Conservation (phyloP, 2,113 vertebrate genomes). For the Sylvilagus bachmani region DNA sequence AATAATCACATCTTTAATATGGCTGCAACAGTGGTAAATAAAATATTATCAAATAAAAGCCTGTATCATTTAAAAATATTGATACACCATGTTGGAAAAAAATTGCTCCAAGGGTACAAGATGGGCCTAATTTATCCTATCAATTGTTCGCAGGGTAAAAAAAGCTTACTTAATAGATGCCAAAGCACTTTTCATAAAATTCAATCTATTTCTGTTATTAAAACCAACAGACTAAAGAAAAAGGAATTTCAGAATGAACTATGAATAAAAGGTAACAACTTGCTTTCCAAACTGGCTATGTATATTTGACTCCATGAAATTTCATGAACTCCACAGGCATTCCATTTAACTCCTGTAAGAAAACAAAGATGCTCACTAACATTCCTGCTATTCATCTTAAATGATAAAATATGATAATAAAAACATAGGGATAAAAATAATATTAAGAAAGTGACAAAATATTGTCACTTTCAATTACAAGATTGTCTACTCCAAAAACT, state of each 20-base stretch:
- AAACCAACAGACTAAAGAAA: background rate
- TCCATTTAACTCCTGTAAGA: background rate
- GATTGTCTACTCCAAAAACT: background rate
- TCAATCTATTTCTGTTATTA: constrained; percentile 2
- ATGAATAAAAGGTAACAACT: background rate
- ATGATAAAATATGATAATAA: constrained; percentile 19
- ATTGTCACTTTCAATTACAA: background rate
- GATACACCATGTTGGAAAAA: background rate
- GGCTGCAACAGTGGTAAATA: background rate
- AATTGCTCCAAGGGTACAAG: background rate
- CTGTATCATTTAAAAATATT: background rate
- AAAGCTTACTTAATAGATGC: background rate
- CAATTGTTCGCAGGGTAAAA: background rate
- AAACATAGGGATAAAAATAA: background rate
- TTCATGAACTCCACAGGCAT: background rate
- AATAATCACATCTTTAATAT: background rate
- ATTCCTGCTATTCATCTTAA: constrained; percentile 48
- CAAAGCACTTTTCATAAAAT: background rate
- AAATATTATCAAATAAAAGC: constrained; percentile 36
- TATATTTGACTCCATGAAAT: background rate
- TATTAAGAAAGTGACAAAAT: constrained; percentile 40
- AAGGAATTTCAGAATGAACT: background rate
- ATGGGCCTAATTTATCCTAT: background rate
- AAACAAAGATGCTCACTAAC: background rate
- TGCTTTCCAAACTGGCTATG: background rate